phyloP scores from a whole-genome alignment of 2,797 vertebrate species.

The Neoniphon sammara region DNA sequence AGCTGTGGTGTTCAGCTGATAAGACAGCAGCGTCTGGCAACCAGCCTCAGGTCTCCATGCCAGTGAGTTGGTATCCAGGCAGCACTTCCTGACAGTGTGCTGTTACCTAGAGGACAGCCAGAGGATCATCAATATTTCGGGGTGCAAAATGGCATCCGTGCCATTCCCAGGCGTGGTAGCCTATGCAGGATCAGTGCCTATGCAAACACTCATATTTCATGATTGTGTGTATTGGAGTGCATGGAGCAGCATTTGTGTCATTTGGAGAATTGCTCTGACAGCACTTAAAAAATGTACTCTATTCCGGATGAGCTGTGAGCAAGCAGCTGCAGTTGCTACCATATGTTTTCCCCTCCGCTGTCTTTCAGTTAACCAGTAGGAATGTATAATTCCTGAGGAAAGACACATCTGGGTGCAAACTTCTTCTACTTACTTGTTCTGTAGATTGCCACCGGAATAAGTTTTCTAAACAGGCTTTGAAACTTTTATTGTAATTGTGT shows the following conservation, averaged over 20 bases:
- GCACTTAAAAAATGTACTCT: conserved; percentile 13
- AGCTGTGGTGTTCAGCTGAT: conserved; percentile 59
- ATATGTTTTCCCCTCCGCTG: not conserved
- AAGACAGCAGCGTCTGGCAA: conserved; percentile 66
- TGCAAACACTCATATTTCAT: not conserved
- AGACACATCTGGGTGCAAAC: no score
- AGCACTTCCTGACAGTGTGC: conserved; percentile 20
- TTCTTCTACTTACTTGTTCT: no score
- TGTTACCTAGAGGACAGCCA: conserved; percentile 48
- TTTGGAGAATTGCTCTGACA: not conserved
- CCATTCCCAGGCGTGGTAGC: no score
- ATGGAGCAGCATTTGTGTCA: conserved; percentile 5
- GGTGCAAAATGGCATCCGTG: conserved; percentile 21
- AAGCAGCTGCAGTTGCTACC: not conserved
- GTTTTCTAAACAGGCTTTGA: no score
- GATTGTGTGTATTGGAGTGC: conserved; percentile 4
- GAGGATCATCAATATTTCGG: conserved; percentile 67
- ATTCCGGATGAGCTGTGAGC: not conserved
- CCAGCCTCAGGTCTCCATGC: conserved; percentile 36
- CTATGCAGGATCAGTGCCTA: not conserved
- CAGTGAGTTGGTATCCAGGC: conserved; percentile 60
- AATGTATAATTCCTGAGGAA: no score
- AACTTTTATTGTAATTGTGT: no score
- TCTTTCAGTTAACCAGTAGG: no score
- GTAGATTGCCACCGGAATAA: no score